Conservation (phyloP, 1,140 invertebrate genomes). For the Calliphora vicina region DNA sequence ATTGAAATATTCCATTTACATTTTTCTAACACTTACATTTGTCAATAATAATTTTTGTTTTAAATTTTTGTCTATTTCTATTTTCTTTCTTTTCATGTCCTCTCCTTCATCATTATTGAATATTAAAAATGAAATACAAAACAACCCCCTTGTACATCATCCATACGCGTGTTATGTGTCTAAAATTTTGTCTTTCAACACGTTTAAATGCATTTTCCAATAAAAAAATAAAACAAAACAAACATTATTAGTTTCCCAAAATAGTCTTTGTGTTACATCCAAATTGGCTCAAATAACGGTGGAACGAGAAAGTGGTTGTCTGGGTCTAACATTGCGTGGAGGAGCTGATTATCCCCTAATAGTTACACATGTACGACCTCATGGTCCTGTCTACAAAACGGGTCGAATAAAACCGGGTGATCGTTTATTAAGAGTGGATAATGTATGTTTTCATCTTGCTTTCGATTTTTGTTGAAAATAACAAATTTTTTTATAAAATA, state of each 20-base stretch:
- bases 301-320: conserved; percentile 82
- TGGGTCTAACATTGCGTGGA: conserved; percentile 87
- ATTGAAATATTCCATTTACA: not conserved
- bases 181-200: conserved; percentile 21
- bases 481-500: not conserved
- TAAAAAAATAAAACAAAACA: not conserved
- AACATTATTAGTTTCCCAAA: conserved; percentile 69
- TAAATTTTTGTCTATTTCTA: not conserved
- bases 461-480: not conserved
- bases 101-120: no score
- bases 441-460: conserved; percentile 65
- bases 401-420: conserved; percentile 87
- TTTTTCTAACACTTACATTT: conserved; percentile 16
- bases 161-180: not conserved
- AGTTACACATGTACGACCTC: conserved; percentile 87
- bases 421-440: conserved; percentile 88
- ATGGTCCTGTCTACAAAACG: conserved; percentile 84
- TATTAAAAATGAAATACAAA: conserved; percentile 14
- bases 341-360: conserved; percentile 82
- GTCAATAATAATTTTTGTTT: not conserved
- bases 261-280: conserved; percentile 73
- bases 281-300: conserved; percentile 79
- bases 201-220: not conserved
- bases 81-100: not conserved
- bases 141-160: not conserved